phyloP scores from a whole-genome alignment of 2,888 invertebrate species.

The Rhorus exstirpatorius region DNA sequence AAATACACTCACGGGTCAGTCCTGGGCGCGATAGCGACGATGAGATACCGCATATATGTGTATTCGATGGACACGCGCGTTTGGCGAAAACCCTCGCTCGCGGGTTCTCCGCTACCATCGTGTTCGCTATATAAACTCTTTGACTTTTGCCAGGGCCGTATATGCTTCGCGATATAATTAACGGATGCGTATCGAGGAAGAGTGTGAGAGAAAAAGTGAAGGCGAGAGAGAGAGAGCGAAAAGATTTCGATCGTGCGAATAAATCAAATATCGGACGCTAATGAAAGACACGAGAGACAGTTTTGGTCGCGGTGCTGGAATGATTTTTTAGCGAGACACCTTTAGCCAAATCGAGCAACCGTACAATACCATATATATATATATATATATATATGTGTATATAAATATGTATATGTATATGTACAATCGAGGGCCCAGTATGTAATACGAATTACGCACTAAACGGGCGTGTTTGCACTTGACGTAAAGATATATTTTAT shows the following conservation, averaged over 20 bases:
- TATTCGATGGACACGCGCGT: conserved; percentile 34
- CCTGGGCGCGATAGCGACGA: conserved; percentile 48
- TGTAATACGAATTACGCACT: conserved; percentile 54
- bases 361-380: conserved; percentile 2
- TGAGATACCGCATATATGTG: conserved; percentile 44
- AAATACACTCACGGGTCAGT: conserved; percentile 48
- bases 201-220: conserved; percentile 4
- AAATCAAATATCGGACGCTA: conserved; percentile 70
- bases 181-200: conserved; percentile 50
- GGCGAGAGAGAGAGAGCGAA: neutral
- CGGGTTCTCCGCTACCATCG: conserved; percentile 29
- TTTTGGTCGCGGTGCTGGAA: conserved; percentile 21
- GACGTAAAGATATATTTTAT: conserved; percentile 63
- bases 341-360: conserved; percentile 18
- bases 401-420: neutral
- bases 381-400: neutral
- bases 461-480: conserved; percentile 58
- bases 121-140: conserved; percentile 40
- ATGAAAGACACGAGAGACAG: conserved; percentile 56
- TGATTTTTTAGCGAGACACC: conserved; percentile 54
- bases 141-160: conserved; percentile 30
- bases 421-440: neutral
- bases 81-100: conserved; percentile 9
- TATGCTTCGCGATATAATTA: conserved; percentile 61
- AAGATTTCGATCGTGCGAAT: conserved; percentile 59